Conservation (phyloP, 1,140 invertebrate species). For the Drosophila neocordata region DNA sequence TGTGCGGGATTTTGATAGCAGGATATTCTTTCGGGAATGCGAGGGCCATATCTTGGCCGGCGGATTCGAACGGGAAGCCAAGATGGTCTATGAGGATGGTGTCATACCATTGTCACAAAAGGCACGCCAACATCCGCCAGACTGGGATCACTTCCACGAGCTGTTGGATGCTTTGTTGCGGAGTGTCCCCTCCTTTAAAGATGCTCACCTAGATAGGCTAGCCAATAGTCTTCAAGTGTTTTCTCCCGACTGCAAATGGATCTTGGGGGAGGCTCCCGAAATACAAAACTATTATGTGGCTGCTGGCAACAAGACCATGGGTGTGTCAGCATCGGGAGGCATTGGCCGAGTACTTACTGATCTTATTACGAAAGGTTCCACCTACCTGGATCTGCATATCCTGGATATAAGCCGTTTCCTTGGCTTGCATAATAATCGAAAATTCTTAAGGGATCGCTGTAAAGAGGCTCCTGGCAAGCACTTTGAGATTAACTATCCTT, state of each 20-base stretch:
- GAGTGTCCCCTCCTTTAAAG: slow-evolving; percentile 90
- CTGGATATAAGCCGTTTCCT: slow-evolving; percentile 96
- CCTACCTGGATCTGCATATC: slow-evolving; percentile 94
- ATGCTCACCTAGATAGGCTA: slow-evolving; percentile 89
- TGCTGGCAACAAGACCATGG: slow-evolving; percentile 97
- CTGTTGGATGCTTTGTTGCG: slow-evolving; percentile 93
- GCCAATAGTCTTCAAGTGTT: slow-evolving; percentile 96
- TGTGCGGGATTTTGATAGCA: slow-evolving; percentile 94
- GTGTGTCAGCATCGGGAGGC: slow-evolving; percentile 95
- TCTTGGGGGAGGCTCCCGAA: slow-evolving; percentile 96
- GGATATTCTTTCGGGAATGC: slow-evolving; percentile 93
- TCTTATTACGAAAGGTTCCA: slow-evolving; percentile 92
- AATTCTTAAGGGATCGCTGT: slow-evolving; percentile 96
- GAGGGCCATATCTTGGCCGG: slow-evolving; percentile 90
- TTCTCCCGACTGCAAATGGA: slow-evolving; percentile 96
- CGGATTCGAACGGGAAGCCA: slow-evolving; percentile 94
- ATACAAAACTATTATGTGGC: slow-evolving; percentile 97
- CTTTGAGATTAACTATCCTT: slow-evolving; percentile 92
- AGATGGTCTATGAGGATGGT: slow-evolving; percentile 94
- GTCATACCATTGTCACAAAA: slow-evolving; percentile 84
- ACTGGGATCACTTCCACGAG: slow-evolving; percentile 98
- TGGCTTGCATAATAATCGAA: slow-evolving; percentile 97
- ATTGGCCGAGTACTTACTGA: slow-evolving; percentile 96
- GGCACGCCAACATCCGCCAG: slow-evolving; percentile 88
- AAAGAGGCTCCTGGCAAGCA: slow-evolving; percentile 96